Percentiles rank a stretch among this genome's conserved stretches.
Conservation (phyloP, 2,797 vertebrate species). For the Sphenopsis melanotis region DNA sequence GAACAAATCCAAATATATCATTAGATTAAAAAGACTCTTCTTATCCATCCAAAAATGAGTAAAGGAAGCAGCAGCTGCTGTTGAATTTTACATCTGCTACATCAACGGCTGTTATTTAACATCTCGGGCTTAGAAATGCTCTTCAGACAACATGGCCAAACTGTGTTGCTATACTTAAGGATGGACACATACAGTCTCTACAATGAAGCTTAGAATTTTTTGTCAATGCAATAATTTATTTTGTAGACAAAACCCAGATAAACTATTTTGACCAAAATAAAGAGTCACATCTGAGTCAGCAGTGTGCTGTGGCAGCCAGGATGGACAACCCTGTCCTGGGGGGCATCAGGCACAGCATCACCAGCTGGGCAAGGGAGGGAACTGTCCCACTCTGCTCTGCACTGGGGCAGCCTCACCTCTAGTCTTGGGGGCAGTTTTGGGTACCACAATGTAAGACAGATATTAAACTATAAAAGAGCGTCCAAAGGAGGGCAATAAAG, state of each 20-base stretch:
- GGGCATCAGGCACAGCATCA: not conserved
- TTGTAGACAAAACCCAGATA: not conserved
- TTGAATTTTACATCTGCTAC: not conserved
- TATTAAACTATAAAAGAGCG: not conserved
- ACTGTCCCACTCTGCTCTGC: rapidly evolving
- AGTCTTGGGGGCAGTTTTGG: not conserved
- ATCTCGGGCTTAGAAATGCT: not conserved
- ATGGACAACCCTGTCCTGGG: rapidly evolving
- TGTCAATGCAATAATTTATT: not conserved
- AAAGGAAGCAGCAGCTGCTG: not conserved
- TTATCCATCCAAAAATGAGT: not conserved
- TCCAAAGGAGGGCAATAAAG: not conserved
- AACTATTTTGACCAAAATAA: not conserved
- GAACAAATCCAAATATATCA: not conserved
- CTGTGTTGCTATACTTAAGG: not conserved
- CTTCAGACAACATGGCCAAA: not conserved
- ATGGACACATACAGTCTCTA: not conserved
- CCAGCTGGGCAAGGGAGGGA: rapidly evolving
- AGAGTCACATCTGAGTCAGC: not conserved
- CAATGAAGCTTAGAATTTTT: not conserved
- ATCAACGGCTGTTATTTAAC: not conserved
- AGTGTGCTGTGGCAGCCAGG: not conserved
- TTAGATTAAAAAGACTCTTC: not conserved
- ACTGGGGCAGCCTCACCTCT: rapidly evolving
- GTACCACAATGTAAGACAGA: not conserved